phyloP scores from a whole-genome alignment of 1,140 invertebrate genomes.

The Neomicropteryx cornuta region DNA sequence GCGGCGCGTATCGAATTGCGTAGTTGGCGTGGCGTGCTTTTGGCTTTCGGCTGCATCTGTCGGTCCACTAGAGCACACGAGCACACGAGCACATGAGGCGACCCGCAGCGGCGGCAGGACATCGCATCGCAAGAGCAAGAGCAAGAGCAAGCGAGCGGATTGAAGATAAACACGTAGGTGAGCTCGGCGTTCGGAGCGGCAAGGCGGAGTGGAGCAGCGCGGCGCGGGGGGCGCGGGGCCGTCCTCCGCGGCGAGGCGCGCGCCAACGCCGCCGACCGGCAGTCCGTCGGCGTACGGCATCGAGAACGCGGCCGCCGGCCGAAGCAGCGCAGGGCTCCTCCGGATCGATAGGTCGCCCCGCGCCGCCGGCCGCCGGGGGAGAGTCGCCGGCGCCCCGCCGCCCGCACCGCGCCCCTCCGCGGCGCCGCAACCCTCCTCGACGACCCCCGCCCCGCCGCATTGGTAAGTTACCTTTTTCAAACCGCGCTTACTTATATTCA shows the following conservation, averaged over 20 bases:
- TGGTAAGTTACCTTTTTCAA: too few species aligned
- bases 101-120: constrained; percentile 24
- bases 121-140: constrained; percentile 17
- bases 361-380: constrained; percentile 6
- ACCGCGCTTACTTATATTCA: too few species aligned
- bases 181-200: too few species aligned
- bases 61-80: too few species aligned
- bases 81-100: constrained; percentile 16
- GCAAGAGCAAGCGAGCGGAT: too few species aligned
- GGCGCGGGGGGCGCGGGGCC: constrained; percentile 26
- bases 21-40: too few species aligned
- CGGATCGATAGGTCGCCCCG: neutral
- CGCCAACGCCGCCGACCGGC: constrained; percentile 26
- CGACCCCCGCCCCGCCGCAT: too few species aligned
- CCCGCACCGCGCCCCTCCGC: constrained; percentile 26
- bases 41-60: too few species aligned
- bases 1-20: too few species aligned
- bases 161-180: too few species aligned
- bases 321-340: neutral
- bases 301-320: neutral
- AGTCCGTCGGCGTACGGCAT: constrained; percentile 27
- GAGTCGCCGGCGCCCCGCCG: constrained; percentile 27
- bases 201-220: constrained; percentile 29
- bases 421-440: too few species aligned
- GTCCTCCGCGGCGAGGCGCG: constrained; percentile 24